phyloP scores from a whole-genome alignment of 1,140 invertebrate genomes.

The Zaprionus lachaisei region DNA sequence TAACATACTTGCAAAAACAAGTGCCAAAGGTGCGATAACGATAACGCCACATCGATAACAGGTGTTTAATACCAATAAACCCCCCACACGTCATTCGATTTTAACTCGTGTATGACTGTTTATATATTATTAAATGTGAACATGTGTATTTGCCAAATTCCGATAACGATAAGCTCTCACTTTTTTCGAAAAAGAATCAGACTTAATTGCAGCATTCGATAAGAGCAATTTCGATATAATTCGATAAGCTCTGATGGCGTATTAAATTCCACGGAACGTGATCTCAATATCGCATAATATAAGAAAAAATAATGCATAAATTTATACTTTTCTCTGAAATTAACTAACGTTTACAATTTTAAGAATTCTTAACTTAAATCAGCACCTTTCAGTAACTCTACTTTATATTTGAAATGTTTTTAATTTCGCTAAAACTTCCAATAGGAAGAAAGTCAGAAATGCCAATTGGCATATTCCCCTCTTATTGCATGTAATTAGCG shows the following conservation, averaged over 20 bases:
- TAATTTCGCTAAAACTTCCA: not conserved
- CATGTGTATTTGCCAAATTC: not conserved
- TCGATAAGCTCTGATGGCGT: not conserved
- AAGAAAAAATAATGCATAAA: not conserved
- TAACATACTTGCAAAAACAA: not conserved
- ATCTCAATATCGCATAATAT: too few relatives aligned
- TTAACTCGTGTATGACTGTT: not conserved
- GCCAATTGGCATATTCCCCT: constrained; percentile 45
- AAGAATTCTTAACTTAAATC: not conserved
- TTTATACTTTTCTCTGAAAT: not conserved
- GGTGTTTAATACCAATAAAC: constrained; percentile 27
- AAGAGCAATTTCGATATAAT: not conserved
- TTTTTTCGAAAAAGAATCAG: constrained; percentile 16
- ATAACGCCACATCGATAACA: constrained; percentile 21
- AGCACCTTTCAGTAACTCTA: not conserved
- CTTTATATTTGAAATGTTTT: not conserved
- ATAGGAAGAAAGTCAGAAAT: constrained; percentile 13
- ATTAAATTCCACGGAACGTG: not conserved
- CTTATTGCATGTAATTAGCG: constrained; percentile 39
- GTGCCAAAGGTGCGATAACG: not conserved
- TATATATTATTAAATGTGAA: constrained; percentile 18
- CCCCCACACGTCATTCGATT: constrained; percentile 16
- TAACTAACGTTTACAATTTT: not conserved
- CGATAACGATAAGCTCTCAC: constrained; percentile 20
- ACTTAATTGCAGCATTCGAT: constrained; percentile 6